Conservation (phyloP, 2,888 invertebrate genomes). For the Andrena chrysosceles region DNA sequence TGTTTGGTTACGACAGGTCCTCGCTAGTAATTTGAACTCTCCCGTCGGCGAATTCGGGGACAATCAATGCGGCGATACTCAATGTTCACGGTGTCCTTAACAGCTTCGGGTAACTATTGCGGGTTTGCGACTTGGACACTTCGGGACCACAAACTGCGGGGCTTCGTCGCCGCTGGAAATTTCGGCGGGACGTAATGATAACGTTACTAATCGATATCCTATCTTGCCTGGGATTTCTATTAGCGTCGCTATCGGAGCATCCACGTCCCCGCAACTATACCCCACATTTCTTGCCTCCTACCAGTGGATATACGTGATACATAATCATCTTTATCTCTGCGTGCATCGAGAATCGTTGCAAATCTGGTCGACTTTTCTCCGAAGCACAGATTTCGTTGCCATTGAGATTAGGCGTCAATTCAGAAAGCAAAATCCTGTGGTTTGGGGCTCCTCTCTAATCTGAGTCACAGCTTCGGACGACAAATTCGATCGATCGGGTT, state of each 20-base stretch:
- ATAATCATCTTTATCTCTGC: too few relatives aligned
- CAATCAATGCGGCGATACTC: slow-evolving; percentile 57
- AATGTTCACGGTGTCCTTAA: slow-evolving; percentile 58
- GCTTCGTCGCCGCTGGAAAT: slow-evolving; percentile 29
- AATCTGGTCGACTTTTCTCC: neutral
- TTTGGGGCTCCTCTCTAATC: too few relatives aligned
- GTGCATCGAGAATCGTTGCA: neutral
- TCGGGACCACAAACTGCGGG: slow-evolving; percentile 39
- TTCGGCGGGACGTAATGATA: slow-evolving; percentile 47
- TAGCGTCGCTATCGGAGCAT: slow-evolving; percentile 17
- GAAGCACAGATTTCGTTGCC: too few relatives aligned
- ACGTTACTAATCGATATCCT: slow-evolving; percentile 51
- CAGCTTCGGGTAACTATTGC: slow-evolving; percentile 50
- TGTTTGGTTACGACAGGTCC: slow-evolving; percentile 23
- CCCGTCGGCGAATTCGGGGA: slow-evolving; percentile 31
- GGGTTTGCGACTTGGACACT: slow-evolving; percentile 59
- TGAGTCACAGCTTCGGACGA: neutral
- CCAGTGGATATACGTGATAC: too few relatives aligned
- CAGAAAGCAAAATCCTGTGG: too few relatives aligned
- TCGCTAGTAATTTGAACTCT: slow-evolving; percentile 44
- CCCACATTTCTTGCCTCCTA: neutral
- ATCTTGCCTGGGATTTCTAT: slow-evolving; percentile 50
- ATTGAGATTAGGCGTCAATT: too few relatives aligned
- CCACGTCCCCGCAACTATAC: slow-evolving; percentile 4
- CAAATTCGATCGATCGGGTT: slow-evolving; percentile 9